A percentile compares a stretch with the other conserved stretches of the same genome.
phyloP scores from a whole-genome alignment of 2,113 vertebrate species.

The Psilopsiagon aymara region DNA sequence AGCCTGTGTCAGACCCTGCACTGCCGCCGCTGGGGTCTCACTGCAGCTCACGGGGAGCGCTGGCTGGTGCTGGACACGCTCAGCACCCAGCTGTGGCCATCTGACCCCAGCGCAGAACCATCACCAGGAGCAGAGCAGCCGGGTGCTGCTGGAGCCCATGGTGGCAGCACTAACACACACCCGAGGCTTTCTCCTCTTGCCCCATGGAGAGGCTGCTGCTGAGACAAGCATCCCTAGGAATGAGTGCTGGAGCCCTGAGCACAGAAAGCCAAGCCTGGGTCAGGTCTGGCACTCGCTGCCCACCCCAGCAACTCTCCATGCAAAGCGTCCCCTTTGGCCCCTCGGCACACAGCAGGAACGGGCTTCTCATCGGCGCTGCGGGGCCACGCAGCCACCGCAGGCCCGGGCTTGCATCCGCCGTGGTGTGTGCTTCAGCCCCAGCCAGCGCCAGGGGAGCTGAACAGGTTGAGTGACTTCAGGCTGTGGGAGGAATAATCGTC shows the following conservation, averaged over 20 bases:
- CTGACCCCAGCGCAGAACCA: background rate
- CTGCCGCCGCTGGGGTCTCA: accelerated
- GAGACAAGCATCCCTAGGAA: accelerated
- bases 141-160: background rate
- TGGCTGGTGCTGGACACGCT: accelerated
- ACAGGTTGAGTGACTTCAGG: constrained; percentile 55
- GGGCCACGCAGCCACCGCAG: background rate
- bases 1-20: accelerated
- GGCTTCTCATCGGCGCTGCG: background rate
- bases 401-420: constrained; percentile 14
- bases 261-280: accelerated
- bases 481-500: constrained; percentile 61
- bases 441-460: constrained; percentile 36
- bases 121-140: accelerated
- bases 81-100: accelerated
- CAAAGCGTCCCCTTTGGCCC: too few species aligned
- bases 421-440: background rate
- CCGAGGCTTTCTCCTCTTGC: accelerated
- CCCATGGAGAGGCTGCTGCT: accelerated
- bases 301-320: accelerated
- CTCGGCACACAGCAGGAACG: accelerated
- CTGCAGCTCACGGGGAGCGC: accelerated
- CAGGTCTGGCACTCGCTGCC: background rate
- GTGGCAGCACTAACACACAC: accelerated
- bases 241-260: accelerated